These are phyloP conservation scores for Phymanthus crucifer DNA, from an alignment of 92 coral and sea anemone species.

Conservation along the genomic window DNA sequence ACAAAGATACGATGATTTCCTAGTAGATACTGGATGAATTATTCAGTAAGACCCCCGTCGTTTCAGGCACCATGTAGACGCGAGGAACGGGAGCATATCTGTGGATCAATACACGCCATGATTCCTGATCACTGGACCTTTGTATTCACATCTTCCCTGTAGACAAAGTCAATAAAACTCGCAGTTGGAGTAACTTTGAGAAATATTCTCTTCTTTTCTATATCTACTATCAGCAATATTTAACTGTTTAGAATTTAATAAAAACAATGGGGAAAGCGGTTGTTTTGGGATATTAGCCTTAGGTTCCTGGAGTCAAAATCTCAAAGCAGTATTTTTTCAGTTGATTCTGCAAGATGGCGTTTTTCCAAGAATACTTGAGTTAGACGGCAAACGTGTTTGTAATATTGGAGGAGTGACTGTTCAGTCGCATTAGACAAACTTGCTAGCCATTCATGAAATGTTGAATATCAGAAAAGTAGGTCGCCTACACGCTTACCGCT, in stretches of 20 bases:
- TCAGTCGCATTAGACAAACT: background rate
- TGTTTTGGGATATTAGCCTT: background rate
- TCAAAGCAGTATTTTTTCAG: background rate
- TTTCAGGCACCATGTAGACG: slow-evolving; percentile 73
- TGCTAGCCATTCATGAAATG: background rate
- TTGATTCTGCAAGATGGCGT: too few species aligned
- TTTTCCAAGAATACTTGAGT: background rate
- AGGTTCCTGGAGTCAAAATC: too few species aligned
- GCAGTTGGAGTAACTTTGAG: slow-evolving; percentile 62
- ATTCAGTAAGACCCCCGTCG: slow-evolving; percentile 75
- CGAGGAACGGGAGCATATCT: slow-evolving; percentile 53
- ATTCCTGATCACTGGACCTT: slow-evolving; percentile 39
- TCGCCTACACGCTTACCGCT: background rate
- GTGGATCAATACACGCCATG: slow-evolving; percentile 55
- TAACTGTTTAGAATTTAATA: slow-evolving; percentile 41
- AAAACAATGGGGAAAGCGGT: background rate
- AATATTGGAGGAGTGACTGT: background rate
- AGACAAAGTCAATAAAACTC: slow-evolving; percentile 61
- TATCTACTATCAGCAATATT: slow-evolving; percentile 46
- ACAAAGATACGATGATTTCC: slow-evolving; percentile 68
- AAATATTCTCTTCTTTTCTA: slow-evolving; percentile 55
- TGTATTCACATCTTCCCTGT: slow-evolving; percentile 45
- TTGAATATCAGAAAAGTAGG: background rate
- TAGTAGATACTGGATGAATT: slow-evolving; percentile 73
- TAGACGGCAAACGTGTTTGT: background rate